Evolutionary conservation across 2,888 invertebrate species (phyloP), one percentile per base, ranked within the genome.

Genomic region (Lacanobia wlatinum): DNA sequence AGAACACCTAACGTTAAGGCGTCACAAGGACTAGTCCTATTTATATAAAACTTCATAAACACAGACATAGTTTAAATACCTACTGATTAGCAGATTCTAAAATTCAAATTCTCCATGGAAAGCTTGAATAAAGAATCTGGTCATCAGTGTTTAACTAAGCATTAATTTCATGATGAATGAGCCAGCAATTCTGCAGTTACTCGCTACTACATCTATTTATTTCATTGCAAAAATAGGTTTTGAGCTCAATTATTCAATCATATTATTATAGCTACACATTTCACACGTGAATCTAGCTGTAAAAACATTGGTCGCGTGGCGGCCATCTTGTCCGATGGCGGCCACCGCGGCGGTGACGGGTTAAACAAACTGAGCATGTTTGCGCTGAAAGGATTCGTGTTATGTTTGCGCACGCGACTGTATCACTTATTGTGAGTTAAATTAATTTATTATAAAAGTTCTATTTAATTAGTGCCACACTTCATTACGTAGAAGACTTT

Each of bases 241-340:
- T 7, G 10, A 34, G 4, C 23, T n/a, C 43, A 14, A 48, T 52
- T 9, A 40, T 10, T 56, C 46, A 9, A 61, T 56, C n/a, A 65
- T 10, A 23, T 56, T 76, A 61, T 70, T 76, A 46, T 79, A 75
- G 14, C 40, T 63, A 10, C 55, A 64, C 34, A 52, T 65, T 82
- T 84, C 86, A 79, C 84, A 76, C 74, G 74, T 63, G 69, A 85
- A 52, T 72, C 43, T 60, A 16, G 53, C 48, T 81, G 63, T 67
- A 69, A 76, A 79, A 84, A 84, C 80, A 87, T 86, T 73, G 76
- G 28, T 40, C 84, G 81, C 76, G 84, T 85, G 84, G 69, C 70
- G 52, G 23, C 23, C 58, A 28, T 52, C 12, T 40, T 28, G n/a
- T n/a, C 28, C 21, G 43, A 58, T 56, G 55, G 28, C 52, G 43